phyloP scores from a whole-genome alignment of 2,113 vertebrate genomes.

The Rattus rattus region DNA sequence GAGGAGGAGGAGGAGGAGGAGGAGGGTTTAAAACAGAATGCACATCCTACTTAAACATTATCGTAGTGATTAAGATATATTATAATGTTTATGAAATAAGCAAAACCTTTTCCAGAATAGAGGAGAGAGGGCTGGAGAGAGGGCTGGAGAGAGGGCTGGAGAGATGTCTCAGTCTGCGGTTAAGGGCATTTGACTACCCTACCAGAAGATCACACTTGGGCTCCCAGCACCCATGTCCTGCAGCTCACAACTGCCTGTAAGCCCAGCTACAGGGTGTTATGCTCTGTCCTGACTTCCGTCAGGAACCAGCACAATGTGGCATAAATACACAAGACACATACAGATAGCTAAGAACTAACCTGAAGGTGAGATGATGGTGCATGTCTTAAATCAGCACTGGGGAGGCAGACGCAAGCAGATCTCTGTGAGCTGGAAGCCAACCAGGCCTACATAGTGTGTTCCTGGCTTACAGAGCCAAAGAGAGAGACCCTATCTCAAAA shows the following conservation, averaged over 20 bases:
- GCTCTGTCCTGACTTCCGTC: not conserved
- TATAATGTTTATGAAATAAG: conserved; percentile 38
- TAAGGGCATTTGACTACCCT: not conserved
- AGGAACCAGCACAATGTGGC: not conserved
- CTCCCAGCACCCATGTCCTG: not conserved
- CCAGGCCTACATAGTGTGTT: not conserved
- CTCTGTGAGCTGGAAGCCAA: not conserved
- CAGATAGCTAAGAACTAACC: not conserved
- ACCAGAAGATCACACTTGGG: not conserved
- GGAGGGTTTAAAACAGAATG: conserved; percentile 28
- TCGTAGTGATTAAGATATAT: not conserved
- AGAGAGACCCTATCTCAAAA: not conserved
- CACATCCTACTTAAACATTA: not conserved
- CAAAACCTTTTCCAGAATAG: not conserved
- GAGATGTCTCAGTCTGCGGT: not conserved
- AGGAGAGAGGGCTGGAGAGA: not conserved
- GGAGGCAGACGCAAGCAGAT: not conserved
- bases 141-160: not conserved
- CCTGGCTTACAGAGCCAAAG: not conserved
- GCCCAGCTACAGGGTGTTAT: not conserved
- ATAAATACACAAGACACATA: not conserved
- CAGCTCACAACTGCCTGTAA: not conserved
- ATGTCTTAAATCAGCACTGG: not conserved
- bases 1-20: not conserved
- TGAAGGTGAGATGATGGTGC: no score